These are phyloP conservation scores for Ctenosaura bakeri DNA, from an alignment of 2,797 vertebrate species.

Conservation along the genomic window DNA sequence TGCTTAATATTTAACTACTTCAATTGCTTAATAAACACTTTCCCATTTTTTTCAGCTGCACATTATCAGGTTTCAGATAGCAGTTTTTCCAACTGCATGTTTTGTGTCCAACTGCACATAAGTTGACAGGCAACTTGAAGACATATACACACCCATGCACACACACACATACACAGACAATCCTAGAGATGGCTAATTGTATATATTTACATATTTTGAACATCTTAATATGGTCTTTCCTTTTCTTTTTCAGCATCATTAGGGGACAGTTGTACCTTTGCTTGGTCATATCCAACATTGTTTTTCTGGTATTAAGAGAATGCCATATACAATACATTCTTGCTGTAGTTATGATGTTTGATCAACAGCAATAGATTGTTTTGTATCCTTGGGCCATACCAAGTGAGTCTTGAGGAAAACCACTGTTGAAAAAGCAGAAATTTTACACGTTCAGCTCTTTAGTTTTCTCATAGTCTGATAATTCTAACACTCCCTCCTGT, in stretches of 20 bases:
- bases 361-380: background rate
- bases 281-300: background rate
- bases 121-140: background rate
- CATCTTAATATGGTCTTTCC: background rate
- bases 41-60: too few relatives aligned
- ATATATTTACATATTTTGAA: background rate
- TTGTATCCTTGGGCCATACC: background rate
- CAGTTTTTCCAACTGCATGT: too few relatives aligned
- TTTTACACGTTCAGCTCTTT: background rate
- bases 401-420: background rate
- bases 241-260: too few relatives aligned
- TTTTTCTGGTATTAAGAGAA: background rate
- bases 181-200: too few relatives aligned
- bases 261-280: background rate
- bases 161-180: too few relatives aligned
- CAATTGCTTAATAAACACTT: too few relatives aligned
- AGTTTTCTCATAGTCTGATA: background rate
- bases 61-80: too few relatives aligned
- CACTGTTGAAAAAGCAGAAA: background rate
- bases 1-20: too few relatives aligned
- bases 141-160: too few relatives aligned
- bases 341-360: background rate
- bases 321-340: background rate
- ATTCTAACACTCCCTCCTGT: background rate
- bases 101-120: background rate